Conservation (phyloP, 2,888 invertebrate species). For the Lypha dubia region DNA sequence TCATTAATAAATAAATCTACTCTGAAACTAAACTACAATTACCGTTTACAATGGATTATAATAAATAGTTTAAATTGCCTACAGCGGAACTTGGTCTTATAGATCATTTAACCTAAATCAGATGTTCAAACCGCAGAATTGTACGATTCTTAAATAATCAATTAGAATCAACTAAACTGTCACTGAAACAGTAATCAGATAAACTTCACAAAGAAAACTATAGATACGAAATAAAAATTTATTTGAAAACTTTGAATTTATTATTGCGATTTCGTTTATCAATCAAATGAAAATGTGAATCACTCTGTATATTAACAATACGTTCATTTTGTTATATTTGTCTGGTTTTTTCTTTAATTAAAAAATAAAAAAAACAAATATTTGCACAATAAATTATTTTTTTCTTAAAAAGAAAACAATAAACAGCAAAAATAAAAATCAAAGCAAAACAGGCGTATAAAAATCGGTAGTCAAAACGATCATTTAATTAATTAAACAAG, state of each 20-base stretch:
- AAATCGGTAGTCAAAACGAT: constrained; percentile 64
- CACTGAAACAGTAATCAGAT: not conserved
- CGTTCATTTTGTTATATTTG: constrained; percentile 7
- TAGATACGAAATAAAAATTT: not conserved
- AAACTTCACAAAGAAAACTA: not conserved
- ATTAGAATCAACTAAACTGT: not conserved
- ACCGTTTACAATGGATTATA: no score
- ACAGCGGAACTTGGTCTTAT: no score
- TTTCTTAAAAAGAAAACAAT: not conserved
- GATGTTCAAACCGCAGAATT: no score
- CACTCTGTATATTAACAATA: not conserved
- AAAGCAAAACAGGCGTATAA: constrained; percentile 12
- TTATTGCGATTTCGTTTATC: not conserved
- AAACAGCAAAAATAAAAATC: constrained; percentile 1
- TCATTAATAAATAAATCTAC: no score
- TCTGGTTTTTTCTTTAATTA: constrained; percentile 25
- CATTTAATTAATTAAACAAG: constrained; percentile 67
- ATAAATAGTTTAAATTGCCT: no score
- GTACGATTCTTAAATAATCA: no score
- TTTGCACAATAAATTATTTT: constrained; percentile 55
- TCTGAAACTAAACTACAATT: no score
- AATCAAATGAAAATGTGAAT: not conserved
- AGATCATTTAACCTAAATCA: no score
- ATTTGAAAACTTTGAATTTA: constrained; percentile 20
- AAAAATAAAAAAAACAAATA: constrained; percentile 50